Evolutionary conservation across 2,888 invertebrate species (phyloP).

Genomic region (Hymenopus coronatus): DNA sequence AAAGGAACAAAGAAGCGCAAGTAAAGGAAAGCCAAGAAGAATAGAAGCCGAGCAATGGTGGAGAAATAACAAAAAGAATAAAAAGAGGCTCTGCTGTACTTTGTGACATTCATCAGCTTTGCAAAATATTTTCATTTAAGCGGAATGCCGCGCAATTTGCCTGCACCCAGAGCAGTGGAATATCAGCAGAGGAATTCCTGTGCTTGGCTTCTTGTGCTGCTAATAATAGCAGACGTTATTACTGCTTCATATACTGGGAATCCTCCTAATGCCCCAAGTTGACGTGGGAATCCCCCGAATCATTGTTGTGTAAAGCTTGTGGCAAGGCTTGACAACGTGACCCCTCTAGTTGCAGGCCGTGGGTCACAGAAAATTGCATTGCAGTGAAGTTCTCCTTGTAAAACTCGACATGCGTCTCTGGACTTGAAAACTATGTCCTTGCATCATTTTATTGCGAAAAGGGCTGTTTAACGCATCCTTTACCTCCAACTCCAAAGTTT

Average conservation of each 20-base stretch:
- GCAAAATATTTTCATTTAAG: background rate
- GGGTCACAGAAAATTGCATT: background rate
- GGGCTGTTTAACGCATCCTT: too few relatives aligned
- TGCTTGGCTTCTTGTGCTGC: background rate
- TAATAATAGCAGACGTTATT: background rate
- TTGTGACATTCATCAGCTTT: background rate
- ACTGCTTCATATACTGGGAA: background rate
- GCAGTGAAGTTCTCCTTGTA: background rate
- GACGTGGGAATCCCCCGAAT: background rate
- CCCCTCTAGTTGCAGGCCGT: background rate
- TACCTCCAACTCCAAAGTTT: too few relatives aligned
- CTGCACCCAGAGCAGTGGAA: background rate
- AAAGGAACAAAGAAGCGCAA: background rate
- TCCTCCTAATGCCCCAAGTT: background rate
- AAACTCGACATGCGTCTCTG: too few relatives aligned
- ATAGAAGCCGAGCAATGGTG: too few relatives aligned
- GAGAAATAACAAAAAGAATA: too few relatives aligned
- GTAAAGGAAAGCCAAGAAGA: background rate
- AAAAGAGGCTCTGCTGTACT: too few relatives aligned
- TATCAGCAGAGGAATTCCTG: background rate
- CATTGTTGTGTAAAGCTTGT: background rate
- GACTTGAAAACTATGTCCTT: too few relatives aligned
- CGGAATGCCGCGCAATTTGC: background rate
- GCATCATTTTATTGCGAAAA: too few relatives aligned
- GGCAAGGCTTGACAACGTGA: background rate